These are phyloP conservation scores for Microchrysa polita DNA, from an alignment of 2,888 invertebrate genomes.

Conservation along the genomic window DNA sequence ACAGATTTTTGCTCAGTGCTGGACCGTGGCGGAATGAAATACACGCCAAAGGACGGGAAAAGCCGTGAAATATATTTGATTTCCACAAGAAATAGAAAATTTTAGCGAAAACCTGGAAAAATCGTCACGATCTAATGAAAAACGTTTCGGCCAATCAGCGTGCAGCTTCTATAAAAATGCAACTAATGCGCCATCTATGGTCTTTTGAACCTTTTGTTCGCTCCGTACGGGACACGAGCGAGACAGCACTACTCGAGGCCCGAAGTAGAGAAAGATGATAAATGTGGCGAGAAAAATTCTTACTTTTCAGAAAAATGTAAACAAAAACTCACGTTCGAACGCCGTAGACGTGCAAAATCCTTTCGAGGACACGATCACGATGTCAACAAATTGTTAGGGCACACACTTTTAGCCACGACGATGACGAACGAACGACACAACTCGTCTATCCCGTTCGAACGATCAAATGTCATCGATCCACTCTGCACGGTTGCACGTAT, in stretches of 20 bases:
- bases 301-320: constrained; percentile 43
- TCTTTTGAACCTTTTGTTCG: constrained; percentile 26
- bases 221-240: constrained; percentile 20
- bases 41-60: neutral
- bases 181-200: constrained; percentile 49
- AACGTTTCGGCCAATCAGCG: constrained; percentile 45
- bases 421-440: constrained; percentile 29
- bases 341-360: neutral
- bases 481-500: constrained; percentile 46
- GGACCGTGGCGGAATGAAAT: neutral
- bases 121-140: constrained; percentile 29
- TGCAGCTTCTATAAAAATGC: constrained; percentile 42
- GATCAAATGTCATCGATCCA: constrained; percentile 48
- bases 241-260: neutral
- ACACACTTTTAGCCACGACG: constrained; percentile 27
- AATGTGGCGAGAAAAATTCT: constrained; percentile 34
- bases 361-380: neutral
- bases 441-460: neutral
- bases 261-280: constrained; percentile 25
- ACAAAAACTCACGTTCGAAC: constrained; percentile 39
- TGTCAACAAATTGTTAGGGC: constrained; percentile 20
- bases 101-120: constrained; percentile 1
- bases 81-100: neutral
- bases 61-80: neutral
- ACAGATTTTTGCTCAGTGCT: neutral